A percentile compares a stretch with the other conserved stretches of the same genome.
phyloP scores from a whole-genome alignment of 2,888 invertebrate species.

The Melikaiella ostensackeni region DNA sequence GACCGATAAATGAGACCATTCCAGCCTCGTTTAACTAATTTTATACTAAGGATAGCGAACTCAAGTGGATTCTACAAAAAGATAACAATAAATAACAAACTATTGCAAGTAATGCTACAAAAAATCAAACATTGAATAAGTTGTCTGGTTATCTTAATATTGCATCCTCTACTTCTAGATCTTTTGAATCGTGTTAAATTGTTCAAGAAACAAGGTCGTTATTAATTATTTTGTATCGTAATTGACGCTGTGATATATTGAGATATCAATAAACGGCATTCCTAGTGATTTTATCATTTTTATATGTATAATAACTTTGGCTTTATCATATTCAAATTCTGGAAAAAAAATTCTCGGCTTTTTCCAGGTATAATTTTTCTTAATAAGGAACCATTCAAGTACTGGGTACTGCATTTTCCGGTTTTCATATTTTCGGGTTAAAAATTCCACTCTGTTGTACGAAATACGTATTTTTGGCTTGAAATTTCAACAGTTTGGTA shows the following conservation, averaged over 20 bases:
- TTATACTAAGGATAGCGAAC: background rate
- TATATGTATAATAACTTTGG: background rate
- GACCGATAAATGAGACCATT: constrained; percentile 29
- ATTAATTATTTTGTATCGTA: constrained; percentile 30
- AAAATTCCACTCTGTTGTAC: too few relatives aligned
- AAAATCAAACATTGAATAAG: background rate
- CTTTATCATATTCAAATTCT: too few relatives aligned
- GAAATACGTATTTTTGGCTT: too few relatives aligned
- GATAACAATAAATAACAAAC: background rate
- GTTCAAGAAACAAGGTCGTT: constrained; percentile 20
- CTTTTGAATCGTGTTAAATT: constrained; percentile 27
- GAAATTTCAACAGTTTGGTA: too few relatives aligned
- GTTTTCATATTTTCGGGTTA: too few relatives aligned
- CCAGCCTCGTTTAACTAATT: background rate
- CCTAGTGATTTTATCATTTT: background rate
- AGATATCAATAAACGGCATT: constrained; percentile 19
- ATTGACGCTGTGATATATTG: background rate
- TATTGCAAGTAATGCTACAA: background rate
- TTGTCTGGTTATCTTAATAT: constrained; percentile 13
- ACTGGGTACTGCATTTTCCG: too few relatives aligned
- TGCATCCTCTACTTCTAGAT: constrained; percentile 1
- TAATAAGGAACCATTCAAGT: too few relatives aligned
- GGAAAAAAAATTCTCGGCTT: too few relatives aligned
- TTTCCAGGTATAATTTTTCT: too few relatives aligned
- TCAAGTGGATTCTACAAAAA: background rate